Percentiles rank a stretch among this genome's conserved stretches.
phyloP scores from a whole-genome alignment of 2,113 vertebrate species.

The Sporophila hypoxantha region DNA sequence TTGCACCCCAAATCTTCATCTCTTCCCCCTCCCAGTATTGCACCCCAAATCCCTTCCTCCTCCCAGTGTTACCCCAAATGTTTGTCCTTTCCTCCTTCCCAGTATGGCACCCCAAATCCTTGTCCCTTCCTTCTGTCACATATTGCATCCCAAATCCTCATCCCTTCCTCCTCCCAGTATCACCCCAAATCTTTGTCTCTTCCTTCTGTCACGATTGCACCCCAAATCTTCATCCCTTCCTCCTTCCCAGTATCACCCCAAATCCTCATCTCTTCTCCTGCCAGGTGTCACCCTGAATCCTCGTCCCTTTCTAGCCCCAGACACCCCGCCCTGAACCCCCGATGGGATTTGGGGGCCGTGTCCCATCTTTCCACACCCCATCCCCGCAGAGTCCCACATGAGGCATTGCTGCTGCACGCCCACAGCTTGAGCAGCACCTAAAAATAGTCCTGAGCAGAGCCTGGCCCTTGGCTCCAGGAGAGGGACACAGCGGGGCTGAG shows the following conservation, averaged over 20 bases:
- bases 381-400: accelerated
- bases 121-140: too few relatives aligned
- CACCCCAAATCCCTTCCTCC: too few relatives aligned
- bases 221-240: too few relatives aligned
- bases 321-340: accelerated
- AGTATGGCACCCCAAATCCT: too few relatives aligned
- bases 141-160: neutral
- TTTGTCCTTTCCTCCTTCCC: too few relatives aligned
- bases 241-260: too few relatives aligned
- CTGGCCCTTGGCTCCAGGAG: neutral
- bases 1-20: too few relatives aligned
- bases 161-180: neutral
- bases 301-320: accelerated
- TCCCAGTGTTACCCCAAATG: too few relatives aligned
- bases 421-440: neutral
- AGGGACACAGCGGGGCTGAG: neutral
- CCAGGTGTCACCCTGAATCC: neutral
- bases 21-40: too few relatives aligned
- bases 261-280: neutral
- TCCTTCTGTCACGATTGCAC: too few relatives aligned
- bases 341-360: neutral
- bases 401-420: neutral
- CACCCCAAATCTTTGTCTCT: neutral
- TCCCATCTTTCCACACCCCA: accelerated
- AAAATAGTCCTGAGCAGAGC: neutral